These are phyloP conservation scores for Leptosomus discolor DNA, from an alignment of 2,113 vertebrate genomes.

Conservation along the genomic window DNA sequence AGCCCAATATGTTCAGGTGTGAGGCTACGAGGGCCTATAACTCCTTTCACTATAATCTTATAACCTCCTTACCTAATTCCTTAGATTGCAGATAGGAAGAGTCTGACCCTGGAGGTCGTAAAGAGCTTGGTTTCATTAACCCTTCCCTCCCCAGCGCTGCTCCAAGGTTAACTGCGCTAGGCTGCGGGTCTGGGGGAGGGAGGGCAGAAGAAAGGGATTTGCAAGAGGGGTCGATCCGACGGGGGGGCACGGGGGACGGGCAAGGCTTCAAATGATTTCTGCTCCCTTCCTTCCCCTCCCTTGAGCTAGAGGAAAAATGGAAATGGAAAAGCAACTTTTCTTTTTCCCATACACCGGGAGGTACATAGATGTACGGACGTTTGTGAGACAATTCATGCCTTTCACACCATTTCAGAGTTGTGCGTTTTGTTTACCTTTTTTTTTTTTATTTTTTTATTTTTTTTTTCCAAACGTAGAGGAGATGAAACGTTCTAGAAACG, in stretches of 20 bases:
- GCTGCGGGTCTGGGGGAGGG: slow-evolving; percentile 34
- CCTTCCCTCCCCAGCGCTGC: slow-evolving; percentile 76
- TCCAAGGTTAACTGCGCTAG: slow-evolving; percentile 84
- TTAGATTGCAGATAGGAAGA: slow-evolving; percentile 72
- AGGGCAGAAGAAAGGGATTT: slow-evolving; percentile 32
- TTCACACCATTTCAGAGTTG: neutral
- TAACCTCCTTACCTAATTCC: slow-evolving; percentile 78
- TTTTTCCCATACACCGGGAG: neutral
- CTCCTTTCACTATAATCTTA: slow-evolving; percentile 76
- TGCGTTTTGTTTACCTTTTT: neutral
- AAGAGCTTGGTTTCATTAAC: slow-evolving; percentile 86
- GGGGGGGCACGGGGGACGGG: no score
- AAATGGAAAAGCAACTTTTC: neutral
- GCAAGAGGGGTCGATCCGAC: neutral
- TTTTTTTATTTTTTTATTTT: neutral
- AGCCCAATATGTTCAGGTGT: slow-evolving; percentile 65
- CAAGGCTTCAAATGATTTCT: neutral
- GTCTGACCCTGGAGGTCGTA: slow-evolving; percentile 79
- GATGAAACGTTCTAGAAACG: neutral
- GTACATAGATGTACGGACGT: neutral
- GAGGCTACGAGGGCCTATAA: slow-evolving; percentile 53
- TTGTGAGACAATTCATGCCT: neutral
- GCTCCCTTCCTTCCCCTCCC: neutral
- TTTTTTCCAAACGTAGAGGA: neutral
- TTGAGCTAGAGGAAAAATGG: neutral